phyloP scores from a whole-genome alignment of 2,797 vertebrate genomes.

The Nyctibius grandis region DNA sequence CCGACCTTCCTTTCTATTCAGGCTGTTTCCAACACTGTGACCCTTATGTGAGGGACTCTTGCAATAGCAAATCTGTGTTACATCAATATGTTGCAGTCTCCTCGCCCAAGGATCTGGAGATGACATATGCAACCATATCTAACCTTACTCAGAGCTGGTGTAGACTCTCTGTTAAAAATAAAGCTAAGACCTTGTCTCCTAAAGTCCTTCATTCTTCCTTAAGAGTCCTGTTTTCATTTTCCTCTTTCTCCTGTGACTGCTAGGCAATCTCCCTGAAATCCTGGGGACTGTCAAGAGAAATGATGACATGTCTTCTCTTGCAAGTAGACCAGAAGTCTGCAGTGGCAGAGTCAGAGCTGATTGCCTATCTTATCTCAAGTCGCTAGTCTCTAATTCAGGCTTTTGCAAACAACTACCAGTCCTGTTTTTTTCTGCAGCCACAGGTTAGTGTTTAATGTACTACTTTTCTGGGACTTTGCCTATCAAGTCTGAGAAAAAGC shows the following conservation, averaged over 20 bases:
- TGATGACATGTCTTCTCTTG: conserved; percentile 74
- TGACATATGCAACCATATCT: background rate
- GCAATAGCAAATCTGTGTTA: background rate
- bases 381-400: conserved; percentile 72
- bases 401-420: conserved; percentile 70
- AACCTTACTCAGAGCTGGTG: background rate
- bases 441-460: conserved; percentile 35
- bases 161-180: conserved; percentile 9
- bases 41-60: background rate
- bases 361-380: conserved; percentile 79
- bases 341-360: conserved; percentile 66
- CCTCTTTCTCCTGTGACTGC: background rate
- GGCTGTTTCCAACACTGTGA: background rate
- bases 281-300: conserved; percentile 77
- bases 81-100: background rate
- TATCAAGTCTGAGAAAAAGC: background rate
- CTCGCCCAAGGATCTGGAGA: background rate
- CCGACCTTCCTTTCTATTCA: background rate
- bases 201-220: conserved; percentile 11
- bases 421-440: conserved; percentile 32
- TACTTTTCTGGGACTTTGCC: conserved; percentile 29
- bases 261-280: conserved; percentile 63
- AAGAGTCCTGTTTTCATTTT: conserved; percentile 41
- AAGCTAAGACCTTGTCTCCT: background rate
- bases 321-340: conserved; percentile 79